Base-by-base conservation (phyloP, 2,888 invertebrate genomes). In the Idaea straminata region DNA sequence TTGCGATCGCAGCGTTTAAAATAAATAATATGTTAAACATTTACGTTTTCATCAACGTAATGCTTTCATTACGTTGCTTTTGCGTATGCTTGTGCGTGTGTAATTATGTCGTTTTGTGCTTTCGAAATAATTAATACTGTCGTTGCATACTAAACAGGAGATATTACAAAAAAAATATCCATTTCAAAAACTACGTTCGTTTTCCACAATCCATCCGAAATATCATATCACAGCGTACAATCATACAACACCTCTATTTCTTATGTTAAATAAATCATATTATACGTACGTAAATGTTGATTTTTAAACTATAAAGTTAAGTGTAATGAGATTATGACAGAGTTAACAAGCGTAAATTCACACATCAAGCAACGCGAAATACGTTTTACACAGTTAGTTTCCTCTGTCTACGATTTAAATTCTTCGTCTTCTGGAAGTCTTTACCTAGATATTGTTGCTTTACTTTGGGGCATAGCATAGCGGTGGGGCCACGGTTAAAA, bases 41-140 rank as follows among this genome's bases (percentile, higher is more conserved):
- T 47, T 13, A 47, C 7, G 47, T 47, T 4, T 13, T 7, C 4
- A 47, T 7, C 13, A 13, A 47, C 47, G 4, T 3, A 36, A 13
- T 7, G 47, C 13, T 38, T 6, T 38, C 38, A 38, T 10, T 6
- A 38, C 6, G 38, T 10, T 13, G 38, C 38, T 5, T 5, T 38
- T n/a, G n/a, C n/a, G 3, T 2, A 25, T 3, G 25, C 25, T 25
- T 25, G 25, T 25, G 25, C 25, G 47, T 47, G 47, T 13, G 47
- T 47, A 4, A 47, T 47, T 13, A 3, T 36, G 3, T 47, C 3
- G 10, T 13, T 47, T 47, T 47, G 47, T 13, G 47, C 47, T 10
- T 47, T 47, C 74, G 75, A 71, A 73, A 72, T 25, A 25, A 69
- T 72, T 80, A 70, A 75, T 77, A 70, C 78, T 77, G 77, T 6